Evolutionary conservation across 2,888 invertebrate species (phyloP).

Genomic region (Sabatieria punctata): DNA sequence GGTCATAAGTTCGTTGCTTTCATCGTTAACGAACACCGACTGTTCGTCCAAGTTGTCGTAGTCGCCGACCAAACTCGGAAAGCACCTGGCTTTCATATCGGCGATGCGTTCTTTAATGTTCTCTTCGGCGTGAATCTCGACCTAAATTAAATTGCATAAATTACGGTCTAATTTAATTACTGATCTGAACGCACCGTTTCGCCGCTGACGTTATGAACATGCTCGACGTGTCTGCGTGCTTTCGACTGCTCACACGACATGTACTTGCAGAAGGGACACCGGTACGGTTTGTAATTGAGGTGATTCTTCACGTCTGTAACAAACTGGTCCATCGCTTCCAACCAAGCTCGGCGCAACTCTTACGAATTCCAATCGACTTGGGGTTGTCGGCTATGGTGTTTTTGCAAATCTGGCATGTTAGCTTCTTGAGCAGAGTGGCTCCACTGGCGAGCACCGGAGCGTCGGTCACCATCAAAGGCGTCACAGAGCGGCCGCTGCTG

Average conservation of each 20-base stretch:
- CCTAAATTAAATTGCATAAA: no score
- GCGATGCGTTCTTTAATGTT: constrained; percentile 9
- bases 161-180: neutral
- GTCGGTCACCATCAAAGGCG: neutral
- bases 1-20: no score
- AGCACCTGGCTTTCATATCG: constrained; percentile 9
- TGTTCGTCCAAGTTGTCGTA: neutral
- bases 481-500: neutral
- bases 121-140: constrained; percentile 5
- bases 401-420: constrained; percentile 6
- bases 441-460: neutral
- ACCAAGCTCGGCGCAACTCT: no score
- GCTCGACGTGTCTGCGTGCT: constrained; percentile 10
- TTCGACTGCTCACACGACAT: constrained; percentile 12
- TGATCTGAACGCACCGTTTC: neutral
- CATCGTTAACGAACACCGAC: neutral
- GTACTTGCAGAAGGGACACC: constrained; percentile 10
- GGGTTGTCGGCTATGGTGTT: constrained; percentile 11
- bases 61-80: constrained; percentile 6
- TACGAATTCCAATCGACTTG: constrained; percentile 11
- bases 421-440: neutral
- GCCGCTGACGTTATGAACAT: constrained; percentile 7
- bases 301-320: constrained; percentile 10
- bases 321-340: neutral
- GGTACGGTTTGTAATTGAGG: constrained; percentile 11